These are phyloP conservation scores for Drosophila planitibia DNA, from an alignment of 2,888 invertebrate genomes.

Conservation along the genomic window DNA sequence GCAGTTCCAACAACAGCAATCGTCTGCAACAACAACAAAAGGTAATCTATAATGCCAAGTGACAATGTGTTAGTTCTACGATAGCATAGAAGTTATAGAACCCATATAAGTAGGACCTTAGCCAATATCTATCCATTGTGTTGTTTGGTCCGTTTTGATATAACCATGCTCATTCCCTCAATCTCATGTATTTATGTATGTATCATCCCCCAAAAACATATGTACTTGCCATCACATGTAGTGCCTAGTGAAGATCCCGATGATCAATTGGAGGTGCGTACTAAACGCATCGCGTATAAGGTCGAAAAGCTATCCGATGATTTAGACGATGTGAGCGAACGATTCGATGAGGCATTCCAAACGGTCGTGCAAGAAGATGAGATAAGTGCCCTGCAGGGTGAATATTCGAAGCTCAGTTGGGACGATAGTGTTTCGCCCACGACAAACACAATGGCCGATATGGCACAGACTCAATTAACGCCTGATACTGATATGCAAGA, in stretches of 20 bases:
- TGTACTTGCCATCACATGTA: constrained; percentile 43
- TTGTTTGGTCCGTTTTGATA: constrained; percentile 57
- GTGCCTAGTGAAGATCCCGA: constrained; percentile 61
- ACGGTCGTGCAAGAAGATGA: constrained; percentile 83
- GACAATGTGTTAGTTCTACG: constrained; percentile 37
- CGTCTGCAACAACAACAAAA: constrained; percentile 65
- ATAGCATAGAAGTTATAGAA: constrained; percentile 41
- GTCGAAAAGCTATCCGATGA: constrained; percentile 83
- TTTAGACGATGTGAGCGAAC: constrained; percentile 79
- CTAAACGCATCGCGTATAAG: constrained; percentile 83
- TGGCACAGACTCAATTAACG: constrained; percentile 83
- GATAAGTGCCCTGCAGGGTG: constrained; percentile 84
- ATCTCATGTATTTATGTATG: constrained; percentile 42
- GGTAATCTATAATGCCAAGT: constrained; percentile 68
- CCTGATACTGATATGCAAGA: constrained; percentile 85
- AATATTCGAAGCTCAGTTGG: constrained; percentile 86
- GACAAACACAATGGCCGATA: constrained; percentile 84
- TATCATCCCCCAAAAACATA: constrained; percentile 18
- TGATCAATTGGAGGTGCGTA: constrained; percentile 62
- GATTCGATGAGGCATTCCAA: constrained; percentile 83
- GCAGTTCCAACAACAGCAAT: constrained; percentile 65
- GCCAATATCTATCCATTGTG: constrained; percentile 28
- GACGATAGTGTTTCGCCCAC: constrained; percentile 85
- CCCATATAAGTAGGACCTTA: constrained; percentile 22
- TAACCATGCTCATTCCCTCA: constrained; percentile 57